These are phyloP conservation scores for Scylla paramamosain DNA, from an alignment of 1,140 invertebrate species.

Conservation along the genomic window DNA sequence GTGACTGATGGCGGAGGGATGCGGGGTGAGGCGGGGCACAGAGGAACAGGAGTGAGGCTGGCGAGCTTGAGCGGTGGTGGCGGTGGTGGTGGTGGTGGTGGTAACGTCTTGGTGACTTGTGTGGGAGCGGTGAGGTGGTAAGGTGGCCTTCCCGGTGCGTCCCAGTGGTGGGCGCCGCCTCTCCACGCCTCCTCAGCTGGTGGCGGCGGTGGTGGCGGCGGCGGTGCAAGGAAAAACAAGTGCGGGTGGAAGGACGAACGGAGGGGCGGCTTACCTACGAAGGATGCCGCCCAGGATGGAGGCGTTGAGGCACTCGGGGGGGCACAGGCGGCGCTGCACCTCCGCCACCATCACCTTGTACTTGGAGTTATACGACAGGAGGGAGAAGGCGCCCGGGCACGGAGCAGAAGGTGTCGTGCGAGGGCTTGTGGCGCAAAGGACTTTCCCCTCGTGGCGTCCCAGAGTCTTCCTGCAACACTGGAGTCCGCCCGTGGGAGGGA, in stretches of 20 bases:
- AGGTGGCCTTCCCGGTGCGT: not conserved
- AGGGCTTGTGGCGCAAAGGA: constrained; percentile 79
- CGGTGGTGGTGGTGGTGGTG: no score
- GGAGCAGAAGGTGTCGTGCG: constrained; percentile 88
- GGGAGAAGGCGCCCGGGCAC: constrained; percentile 98
- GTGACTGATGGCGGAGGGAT: not conserved
- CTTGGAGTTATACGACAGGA: constrained; percentile 98
- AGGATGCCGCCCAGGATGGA: constrained; percentile 98
- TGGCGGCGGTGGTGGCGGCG: constrained; percentile 1
- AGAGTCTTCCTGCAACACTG: constrained; percentile 68
- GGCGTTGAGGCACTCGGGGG: constrained; percentile 99
- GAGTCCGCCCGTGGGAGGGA: constrained; percentile 33
- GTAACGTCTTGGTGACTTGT: not conserved
- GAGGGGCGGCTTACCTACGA: constrained; percentile 86
- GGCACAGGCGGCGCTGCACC: constrained; percentile 97
- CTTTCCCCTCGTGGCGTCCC: constrained; percentile 77
- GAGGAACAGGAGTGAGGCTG: constrained; percentile 25
- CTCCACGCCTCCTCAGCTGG: not conserved
- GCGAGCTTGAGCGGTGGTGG: constrained; percentile 13
- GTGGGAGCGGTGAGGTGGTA: not conserved
- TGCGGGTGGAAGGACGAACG: constrained; percentile 30
- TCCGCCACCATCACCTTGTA: constrained; percentile 99
- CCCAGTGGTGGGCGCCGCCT: constrained; percentile 12
- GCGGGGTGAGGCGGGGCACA: not conserved
- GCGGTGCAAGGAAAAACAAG: not conserved